Conservation (phyloP, 2,113 vertebrate species). For the Tursiops truncatus region DNA sequence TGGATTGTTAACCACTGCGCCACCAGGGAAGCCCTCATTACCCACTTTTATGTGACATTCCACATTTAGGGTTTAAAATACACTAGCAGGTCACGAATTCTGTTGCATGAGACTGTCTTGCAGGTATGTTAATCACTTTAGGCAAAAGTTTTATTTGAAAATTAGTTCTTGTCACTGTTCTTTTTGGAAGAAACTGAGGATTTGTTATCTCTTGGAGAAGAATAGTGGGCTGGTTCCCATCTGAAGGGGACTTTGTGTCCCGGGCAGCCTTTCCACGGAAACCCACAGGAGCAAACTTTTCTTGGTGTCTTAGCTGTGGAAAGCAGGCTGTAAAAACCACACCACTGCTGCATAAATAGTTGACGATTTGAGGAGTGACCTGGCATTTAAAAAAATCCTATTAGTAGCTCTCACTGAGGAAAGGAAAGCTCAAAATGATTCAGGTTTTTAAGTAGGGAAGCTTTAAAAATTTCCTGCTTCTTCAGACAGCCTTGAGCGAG, state of each 20-base stretch:
- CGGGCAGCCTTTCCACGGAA: neutral
- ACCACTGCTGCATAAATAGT: accelerated
- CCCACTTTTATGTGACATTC: constrained; percentile 45
- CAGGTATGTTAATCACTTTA: neutral
- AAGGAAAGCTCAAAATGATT: neutral
- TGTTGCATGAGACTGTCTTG: neutral
- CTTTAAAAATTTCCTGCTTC: neutral
- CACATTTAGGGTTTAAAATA: neutral
- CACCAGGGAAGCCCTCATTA: no score
- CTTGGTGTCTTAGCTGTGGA: neutral
- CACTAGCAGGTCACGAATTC: neutral
- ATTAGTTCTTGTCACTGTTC: neutral
- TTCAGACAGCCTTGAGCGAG: neutral
- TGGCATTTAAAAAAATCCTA: neutral
- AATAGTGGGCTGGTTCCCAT: neutral
- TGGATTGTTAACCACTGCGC: no score
- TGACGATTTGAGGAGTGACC: neutral
- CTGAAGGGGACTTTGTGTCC: neutral
- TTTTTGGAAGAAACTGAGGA: neutral
- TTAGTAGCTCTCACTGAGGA: neutral
- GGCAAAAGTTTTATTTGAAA: neutral
- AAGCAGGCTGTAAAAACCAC: neutral
- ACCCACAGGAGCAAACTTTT: neutral
- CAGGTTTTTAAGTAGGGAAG: neutral
- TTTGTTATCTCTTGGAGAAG: neutral